phyloP scores from a whole-genome alignment of 2,888 invertebrate species.

The Serripes groenlandicus region DNA sequence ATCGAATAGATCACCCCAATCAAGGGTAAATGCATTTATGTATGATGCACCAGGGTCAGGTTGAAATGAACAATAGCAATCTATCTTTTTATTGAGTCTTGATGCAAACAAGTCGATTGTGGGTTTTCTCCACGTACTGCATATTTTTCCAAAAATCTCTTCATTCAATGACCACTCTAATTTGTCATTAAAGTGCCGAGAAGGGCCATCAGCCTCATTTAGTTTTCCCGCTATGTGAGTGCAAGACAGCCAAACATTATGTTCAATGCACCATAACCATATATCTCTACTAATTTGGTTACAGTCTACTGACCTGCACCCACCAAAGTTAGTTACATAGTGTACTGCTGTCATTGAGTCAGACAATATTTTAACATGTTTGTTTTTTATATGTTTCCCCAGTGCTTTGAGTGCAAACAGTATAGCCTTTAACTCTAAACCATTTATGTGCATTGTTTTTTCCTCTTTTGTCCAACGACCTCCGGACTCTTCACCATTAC shows the following conservation, averaged over 20 bases:
- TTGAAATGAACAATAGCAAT: constrained; percentile 34
- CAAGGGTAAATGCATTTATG: constrained; percentile 52
- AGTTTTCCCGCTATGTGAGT: constrained; percentile 39
- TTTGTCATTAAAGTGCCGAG: constrained; percentile 42
- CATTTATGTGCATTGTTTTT: constrained; percentile 55
- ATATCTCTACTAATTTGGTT: constrained; percentile 32
- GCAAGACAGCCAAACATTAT: constrained; percentile 45
- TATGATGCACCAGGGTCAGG: constrained; percentile 31
- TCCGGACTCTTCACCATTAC: constrained; percentile 2
- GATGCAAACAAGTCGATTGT: constrained; percentile 53
- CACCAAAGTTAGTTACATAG: constrained; percentile 53
- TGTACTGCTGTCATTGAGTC: constrained; percentile 49
- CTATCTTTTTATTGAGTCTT: constrained; percentile 33
- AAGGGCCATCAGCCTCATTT: constrained; percentile 44
- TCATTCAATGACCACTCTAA: constrained; percentile 51
- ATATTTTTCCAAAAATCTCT: constrained; percentile 25
- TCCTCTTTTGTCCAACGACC: constrained; percentile 47
- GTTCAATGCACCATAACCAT: constrained; percentile 39
- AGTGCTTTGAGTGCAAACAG: constrained; percentile 48
- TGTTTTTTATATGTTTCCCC: background rate
- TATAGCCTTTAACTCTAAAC: constrained; percentile 54
- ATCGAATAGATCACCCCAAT: constrained; percentile 34
- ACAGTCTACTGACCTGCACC: constrained; percentile 40
- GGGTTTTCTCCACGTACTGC: background rate
- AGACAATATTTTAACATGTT: constrained; percentile 41